phyloP scores from a whole-genome alignment of 1,140 invertebrate species.

The Orius insidiosus region DNA sequence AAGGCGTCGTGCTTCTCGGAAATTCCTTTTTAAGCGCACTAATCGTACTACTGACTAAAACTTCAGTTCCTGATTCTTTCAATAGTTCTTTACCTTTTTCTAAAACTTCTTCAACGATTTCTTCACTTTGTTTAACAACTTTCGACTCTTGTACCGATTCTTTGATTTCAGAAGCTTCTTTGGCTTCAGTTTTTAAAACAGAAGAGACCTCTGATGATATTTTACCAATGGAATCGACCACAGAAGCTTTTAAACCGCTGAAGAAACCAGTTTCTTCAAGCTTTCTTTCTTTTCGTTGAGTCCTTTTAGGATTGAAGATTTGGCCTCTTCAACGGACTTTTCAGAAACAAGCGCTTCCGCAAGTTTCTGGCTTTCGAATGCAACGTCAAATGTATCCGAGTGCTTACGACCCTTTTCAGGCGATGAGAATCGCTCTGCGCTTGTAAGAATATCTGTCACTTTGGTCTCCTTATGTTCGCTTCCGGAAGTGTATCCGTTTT shows the following conservation, averaged over 20 bases:
- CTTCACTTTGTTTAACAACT: slow-evolving; percentile 19
- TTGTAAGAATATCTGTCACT: slow-evolving; percentile 4
- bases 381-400: no score
- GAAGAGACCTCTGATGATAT: no score
- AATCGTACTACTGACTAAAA: slow-evolving; percentile 4
- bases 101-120: background rate
- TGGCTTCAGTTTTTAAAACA: background rate
- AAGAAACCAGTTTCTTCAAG: no score
- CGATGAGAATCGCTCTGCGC: slow-evolving; percentile 4
- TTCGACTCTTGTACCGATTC: slow-evolving; percentile 24
- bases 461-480: slow-evolving; percentile 3
- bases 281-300: no score
- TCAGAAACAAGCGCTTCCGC: no score
- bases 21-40: slow-evolving; percentile 17
- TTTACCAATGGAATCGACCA: no score
- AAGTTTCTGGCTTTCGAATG: no score
- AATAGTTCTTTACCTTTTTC: slow-evolving; percentile 6
- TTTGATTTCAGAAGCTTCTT: slow-evolving; percentile 23
- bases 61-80: background rate
- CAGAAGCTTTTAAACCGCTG: no score
- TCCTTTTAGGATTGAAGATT: no score
- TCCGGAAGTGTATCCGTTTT: background rate
- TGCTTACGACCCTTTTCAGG: no score
- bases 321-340: no score
- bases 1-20: slow-evolving; percentile 35